Evolutionary conservation across 2,113 vertebrate genomes (phyloP).

Genomic region (Rhynchopsitta pachyrhyncha): DNA sequence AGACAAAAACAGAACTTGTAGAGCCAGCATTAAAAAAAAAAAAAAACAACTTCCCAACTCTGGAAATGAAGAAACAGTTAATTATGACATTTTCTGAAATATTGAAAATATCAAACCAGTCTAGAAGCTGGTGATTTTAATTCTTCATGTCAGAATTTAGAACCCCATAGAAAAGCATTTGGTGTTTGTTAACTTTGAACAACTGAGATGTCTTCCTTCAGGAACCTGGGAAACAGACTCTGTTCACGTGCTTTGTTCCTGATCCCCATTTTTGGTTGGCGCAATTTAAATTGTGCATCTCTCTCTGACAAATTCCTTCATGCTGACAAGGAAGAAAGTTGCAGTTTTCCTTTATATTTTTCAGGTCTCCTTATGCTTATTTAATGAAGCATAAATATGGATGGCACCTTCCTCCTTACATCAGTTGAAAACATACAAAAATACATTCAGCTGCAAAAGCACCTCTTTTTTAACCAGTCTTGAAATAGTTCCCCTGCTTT

Average conservation of each 20-base stretch:
- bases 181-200: background rate
- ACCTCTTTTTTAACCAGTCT: constrained; percentile 1
- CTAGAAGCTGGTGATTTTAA: background rate
- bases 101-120: background rate
- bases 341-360: background rate
- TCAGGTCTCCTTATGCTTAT: constrained; percentile 4
- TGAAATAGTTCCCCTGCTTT: constrained; percentile 18
- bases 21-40: background rate
- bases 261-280: background rate
- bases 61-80: background rate
- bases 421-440: constrained; percentile 5
- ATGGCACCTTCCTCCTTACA: background rate
- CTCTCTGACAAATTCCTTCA: background rate
- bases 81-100: background rate
- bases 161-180: background rate
- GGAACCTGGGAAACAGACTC: background rate
- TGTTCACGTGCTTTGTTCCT: background rate
- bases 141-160: background rate
- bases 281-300: background rate
- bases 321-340: background rate
- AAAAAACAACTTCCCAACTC: background rate
- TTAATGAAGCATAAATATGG: constrained; percentile 42
- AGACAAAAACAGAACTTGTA: background rate
- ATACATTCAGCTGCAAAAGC: constrained; percentile 32
- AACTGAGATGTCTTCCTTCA: background rate